phyloP scores from a whole-genome alignment of 2,888 invertebrate genomes.

The Euplagia quadripunctaria region DNA sequence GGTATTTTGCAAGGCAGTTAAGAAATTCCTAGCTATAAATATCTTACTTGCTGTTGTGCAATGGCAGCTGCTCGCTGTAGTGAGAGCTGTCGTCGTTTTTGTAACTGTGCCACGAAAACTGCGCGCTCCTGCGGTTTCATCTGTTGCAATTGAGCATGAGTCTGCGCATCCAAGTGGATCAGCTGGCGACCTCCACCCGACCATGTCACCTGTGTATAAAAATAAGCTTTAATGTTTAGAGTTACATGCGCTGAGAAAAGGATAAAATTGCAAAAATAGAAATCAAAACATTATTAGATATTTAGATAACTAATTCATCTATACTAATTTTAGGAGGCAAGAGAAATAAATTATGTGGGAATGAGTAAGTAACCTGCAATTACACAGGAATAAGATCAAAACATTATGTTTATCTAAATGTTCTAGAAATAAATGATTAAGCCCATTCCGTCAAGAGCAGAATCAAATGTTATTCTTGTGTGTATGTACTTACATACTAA shows the following conservation, averaged over 20 bases:
- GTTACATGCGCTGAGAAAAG: neutral
- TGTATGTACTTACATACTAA: neutral
- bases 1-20: no score
- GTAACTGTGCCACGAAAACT: constrained; percentile 92
- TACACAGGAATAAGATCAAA: no score
- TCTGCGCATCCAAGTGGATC: constrained; percentile 94
- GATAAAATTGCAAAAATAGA: no score
- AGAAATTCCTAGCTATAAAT: no score
- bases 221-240: neutral
- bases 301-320: no score
- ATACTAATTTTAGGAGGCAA: no score
- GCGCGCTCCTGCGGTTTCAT: constrained; percentile 93
- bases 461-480: neutral
- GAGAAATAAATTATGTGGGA: no score
- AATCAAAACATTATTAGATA: no score
- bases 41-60: constrained; percentile 78
- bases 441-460: neutral
- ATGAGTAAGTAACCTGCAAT: no score
- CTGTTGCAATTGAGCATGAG: constrained; percentile 94
- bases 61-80: constrained; percentile 84
- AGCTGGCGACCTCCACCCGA: constrained; percentile 88
- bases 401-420: neutral
- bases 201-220: constrained; percentile 76
- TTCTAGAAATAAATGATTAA: no score
- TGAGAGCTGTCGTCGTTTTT: constrained; percentile 88